phyloP scores from a whole-genome alignment of 2,888 invertebrate genomes.

The Girardia tigrina region DNA sequence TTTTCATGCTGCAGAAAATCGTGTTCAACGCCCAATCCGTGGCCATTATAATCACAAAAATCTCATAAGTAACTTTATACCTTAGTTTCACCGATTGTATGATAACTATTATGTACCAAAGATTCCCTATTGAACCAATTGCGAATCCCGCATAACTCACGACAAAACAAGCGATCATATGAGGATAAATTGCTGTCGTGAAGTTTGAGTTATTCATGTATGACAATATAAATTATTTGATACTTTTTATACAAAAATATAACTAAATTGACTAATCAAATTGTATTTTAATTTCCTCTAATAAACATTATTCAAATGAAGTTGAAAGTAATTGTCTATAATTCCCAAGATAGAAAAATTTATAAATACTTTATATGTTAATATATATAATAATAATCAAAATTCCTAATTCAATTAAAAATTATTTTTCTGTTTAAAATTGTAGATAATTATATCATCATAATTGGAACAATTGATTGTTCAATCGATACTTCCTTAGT shows the following conservation, averaged over 20 bases:
- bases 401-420: too few species aligned
- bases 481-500: too few species aligned
- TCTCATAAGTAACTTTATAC: neutral
- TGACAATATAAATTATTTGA: too few species aligned
- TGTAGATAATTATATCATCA: too few species aligned
- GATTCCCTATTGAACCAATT: neutral
- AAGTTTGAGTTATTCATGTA: neutral
- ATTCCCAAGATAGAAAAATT: too few species aligned
- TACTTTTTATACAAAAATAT: neutral
- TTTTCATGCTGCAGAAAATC: neutral
- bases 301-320: too few species aligned
- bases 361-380: too few species aligned
- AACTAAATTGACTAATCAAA: neutral
- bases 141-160: neutral
- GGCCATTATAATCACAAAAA: neutral
- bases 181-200: neutral
- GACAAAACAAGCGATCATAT: neutral
- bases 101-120: neutral
- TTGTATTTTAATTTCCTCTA: neutral
- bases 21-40: neutral
- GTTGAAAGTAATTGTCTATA: too few species aligned
- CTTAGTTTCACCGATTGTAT: neutral
- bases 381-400: too few species aligned
- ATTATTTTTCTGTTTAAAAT: too few species aligned
- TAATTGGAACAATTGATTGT: too few species aligned